phyloP scores from a whole-genome alignment of 2,113 vertebrate genomes.

The Saccopteryx leptura region DNA sequence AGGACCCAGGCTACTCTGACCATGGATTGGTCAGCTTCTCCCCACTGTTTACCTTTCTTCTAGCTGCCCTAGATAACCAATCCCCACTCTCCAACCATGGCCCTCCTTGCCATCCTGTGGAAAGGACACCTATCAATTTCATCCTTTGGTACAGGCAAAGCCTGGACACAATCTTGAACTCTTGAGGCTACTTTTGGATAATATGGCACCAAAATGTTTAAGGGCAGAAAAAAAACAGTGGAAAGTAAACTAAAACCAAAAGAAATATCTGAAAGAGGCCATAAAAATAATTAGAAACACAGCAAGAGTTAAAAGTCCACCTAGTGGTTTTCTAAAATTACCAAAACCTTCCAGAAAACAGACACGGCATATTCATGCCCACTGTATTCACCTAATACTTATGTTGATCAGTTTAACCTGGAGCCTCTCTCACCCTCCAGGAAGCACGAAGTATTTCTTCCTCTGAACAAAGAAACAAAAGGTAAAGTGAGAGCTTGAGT shows the following conservation, averaged over 20 bases:
- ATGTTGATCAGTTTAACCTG: neutral
- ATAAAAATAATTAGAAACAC: neutral
- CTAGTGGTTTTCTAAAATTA: neutral
- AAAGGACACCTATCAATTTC: neutral
- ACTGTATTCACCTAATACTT: neutral
- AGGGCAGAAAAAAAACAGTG: neutral
- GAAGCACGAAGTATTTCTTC: neutral
- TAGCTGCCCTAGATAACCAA: neutral
- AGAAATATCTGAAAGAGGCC: neutral
- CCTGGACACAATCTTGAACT: neutral
- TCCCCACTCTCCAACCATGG: neutral
- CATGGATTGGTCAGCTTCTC: neutral
- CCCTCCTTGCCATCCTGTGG: neutral
- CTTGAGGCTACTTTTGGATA: neutral
- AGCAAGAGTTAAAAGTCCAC: neutral
- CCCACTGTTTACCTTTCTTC: neutral
- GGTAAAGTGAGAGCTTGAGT: neutral
- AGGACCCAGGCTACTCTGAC: neutral
- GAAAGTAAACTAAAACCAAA: conserved; percentile 56
- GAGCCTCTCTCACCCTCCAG: neutral
- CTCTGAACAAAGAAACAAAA: neutral
- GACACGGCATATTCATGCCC: neutral
- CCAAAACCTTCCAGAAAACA: neutral
- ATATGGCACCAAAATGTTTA: neutral
- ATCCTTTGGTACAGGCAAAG: neutral